Conservation (phyloP, 2,888 invertebrate genomes). For the Plebejus melissa region DNA sequence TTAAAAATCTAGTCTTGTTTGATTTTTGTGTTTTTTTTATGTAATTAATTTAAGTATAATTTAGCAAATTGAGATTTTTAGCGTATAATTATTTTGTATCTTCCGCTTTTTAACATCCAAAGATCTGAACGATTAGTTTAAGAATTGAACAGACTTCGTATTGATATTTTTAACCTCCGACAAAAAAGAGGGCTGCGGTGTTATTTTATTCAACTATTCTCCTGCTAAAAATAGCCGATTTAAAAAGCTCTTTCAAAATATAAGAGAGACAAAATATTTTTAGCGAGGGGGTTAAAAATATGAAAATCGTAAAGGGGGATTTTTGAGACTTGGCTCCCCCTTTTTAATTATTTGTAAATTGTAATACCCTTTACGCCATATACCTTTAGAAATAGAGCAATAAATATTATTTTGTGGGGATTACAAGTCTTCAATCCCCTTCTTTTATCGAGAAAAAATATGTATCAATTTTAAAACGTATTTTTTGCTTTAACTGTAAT, state of each 20-base stretch:
- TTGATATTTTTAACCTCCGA: conserved; percentile 16
- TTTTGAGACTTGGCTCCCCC: not conserved
- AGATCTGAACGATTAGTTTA: conserved; percentile 41
- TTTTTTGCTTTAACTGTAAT: not conserved
- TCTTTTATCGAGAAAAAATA: not conserved
- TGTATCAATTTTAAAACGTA: not conserved
- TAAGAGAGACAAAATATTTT: not conserved
- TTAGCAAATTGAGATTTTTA: conserved; percentile 41
- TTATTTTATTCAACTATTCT: not conserved
- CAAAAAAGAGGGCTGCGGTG: not conserved
- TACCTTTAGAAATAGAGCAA: not conserved
- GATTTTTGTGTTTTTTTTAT: conserved; percentile 48
- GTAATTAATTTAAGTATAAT: conserved; percentile 32
- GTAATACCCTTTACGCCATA: not conserved
- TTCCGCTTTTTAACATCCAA: conserved; percentile 38
- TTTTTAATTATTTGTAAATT: not conserved
- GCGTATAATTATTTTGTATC: conserved; percentile 9
- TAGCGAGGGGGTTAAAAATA: conserved; percentile 4
- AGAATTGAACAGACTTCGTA: conserved; percentile 40
- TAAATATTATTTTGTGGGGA: not conserved
- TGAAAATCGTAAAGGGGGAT: not conserved
- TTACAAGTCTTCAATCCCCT: not conserved
- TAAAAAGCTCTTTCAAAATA: not conserved
- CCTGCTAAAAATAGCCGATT: not conserved
- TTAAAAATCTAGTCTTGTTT: conserved; percentile 73